phyloP scores from a whole-genome alignment of 1,140 invertebrate species.

The Sesamia nonagrioides region DNA sequence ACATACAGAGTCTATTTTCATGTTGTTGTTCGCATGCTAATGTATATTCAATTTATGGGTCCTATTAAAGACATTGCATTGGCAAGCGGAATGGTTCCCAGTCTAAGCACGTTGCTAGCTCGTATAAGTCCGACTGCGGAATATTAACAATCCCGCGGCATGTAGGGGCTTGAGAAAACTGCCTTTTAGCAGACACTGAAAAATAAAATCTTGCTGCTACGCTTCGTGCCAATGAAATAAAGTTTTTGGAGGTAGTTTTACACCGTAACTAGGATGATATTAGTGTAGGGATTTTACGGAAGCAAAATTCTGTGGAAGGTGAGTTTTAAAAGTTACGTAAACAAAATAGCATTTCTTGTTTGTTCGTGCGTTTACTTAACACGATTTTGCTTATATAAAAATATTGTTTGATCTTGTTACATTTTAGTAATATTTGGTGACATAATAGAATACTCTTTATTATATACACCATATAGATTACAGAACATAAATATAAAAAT shows the following conservation, averaged over 20 bases:
- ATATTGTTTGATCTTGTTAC: too few species aligned
- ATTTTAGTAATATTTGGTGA: too few species aligned
- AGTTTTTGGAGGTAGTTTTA: conserved; percentile 36
- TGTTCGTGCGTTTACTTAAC: too few species aligned
- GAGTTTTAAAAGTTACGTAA: not conserved
- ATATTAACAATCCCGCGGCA: conserved; percentile 60
- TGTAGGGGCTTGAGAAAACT: conserved; percentile 61
- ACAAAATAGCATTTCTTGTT: too few species aligned
- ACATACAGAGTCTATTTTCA: conserved; percentile 42
- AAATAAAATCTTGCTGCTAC: conserved; percentile 63
- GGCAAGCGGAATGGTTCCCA: conserved; percentile 52
- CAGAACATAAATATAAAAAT: too few species aligned
- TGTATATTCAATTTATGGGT: conserved; percentile 72
- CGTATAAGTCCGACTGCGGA: conserved; percentile 57
- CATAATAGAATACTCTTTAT: too few species aligned
- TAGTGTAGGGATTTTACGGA: not conserved
- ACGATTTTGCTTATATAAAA: too few species aligned
- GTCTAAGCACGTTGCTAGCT: conserved; percentile 60
- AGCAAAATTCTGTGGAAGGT: not conserved
- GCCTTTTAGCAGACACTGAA: conserved; percentile 72
- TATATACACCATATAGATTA: too few species aligned
- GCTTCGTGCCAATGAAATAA: conserved; percentile 43
- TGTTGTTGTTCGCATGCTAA: conserved; percentile 59
- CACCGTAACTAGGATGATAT: conserved; percentile 10
- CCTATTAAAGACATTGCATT: conserved; percentile 74